Evolutionary conservation across 2,797 vertebrate genomes (phyloP).

Genomic region (Iguana delicatissima): DNA sequence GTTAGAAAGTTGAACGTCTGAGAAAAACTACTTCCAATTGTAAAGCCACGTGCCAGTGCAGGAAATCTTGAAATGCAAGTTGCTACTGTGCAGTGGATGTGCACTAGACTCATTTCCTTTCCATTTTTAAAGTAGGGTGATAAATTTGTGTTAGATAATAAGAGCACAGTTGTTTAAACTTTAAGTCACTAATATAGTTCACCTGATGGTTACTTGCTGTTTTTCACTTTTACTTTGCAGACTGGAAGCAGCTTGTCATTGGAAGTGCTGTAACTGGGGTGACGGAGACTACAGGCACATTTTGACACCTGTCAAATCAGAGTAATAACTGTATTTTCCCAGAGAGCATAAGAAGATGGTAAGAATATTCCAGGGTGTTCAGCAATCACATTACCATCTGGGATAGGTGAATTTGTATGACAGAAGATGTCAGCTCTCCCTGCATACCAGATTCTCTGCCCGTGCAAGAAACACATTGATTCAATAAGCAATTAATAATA

Average conservation of each 20-base stretch:
- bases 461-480: not conserved
- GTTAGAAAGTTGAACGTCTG: not conserved
- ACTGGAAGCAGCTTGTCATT: conserved; percentile 50
- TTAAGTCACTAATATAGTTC: conserved; percentile 27
- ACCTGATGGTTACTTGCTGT: conserved; percentile 53
- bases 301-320: conserved; percentile 69
- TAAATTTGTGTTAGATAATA: not conserved
- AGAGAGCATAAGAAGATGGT: conserved; percentile 56
- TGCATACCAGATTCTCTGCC: not conserved
- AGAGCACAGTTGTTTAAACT: conserved; percentile 34
- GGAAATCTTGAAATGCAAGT: not conserved
- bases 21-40: not conserved
- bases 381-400: conserved; percentile 43
- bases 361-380: conserved; percentile 38
- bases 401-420: conserved; percentile 46
- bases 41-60: not conserved
- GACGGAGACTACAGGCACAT: conserved; percentile 65
- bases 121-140: not conserved
- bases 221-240: conserved; percentile 49
- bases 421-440: conserved; percentile 9
- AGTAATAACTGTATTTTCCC: conserved; percentile 65
- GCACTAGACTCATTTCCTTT: not conserved
- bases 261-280: conserved; percentile 47
- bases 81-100: not conserved
- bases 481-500: conserved; percentile 8